A percentile compares a stretch with the other conserved stretches of the same genome.
Conservation (phyloP, 2,797 vertebrate species). For the Anolis apletophallus region DNA sequence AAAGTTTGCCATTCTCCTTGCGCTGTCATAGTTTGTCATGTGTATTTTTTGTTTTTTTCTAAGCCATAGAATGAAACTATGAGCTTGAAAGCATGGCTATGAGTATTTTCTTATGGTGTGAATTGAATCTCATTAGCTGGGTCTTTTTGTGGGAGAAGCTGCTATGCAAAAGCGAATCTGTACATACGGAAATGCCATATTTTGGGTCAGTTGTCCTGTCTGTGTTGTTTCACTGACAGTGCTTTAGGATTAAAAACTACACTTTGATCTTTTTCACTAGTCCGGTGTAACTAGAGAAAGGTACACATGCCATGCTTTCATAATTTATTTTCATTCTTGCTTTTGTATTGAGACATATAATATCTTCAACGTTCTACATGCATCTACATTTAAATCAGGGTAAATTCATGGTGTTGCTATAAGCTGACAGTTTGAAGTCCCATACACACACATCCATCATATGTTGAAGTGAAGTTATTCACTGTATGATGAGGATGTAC, state of each 20-base stretch:
- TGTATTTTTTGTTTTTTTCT: neutral
- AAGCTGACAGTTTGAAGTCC: too few relatives aligned
- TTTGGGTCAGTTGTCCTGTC: fast-evolving
- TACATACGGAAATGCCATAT: fast-evolving
- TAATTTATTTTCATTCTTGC: neutral
- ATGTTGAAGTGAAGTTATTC: neutral
- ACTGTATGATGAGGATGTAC: neutral
- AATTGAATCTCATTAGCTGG: fast-evolving
- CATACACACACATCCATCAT: too few relatives aligned
- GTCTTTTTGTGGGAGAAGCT: neutral
- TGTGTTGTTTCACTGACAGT: fast-evolving
- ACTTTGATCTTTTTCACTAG: neutral
- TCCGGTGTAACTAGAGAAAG: fast-evolving
- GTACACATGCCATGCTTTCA: fast-evolving
- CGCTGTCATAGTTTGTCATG: neutral
- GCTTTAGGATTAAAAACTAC: fast-evolving
- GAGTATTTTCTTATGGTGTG: neutral
- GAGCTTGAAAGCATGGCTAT: neutral
- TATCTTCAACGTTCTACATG: neutral
- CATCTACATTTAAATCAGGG: neutral
- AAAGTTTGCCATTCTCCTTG: neutral
- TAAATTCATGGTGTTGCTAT: neutral
- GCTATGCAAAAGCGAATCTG: fast-evolving
- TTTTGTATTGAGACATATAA: fast-evolving
- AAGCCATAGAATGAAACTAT: conserved; percentile 9